Evolutionary conservation across 2,888 invertebrate species (phyloP), one percentile per base, ranked within the genome.

Genomic region (Caenorhabditis sulstoni): DNA sequence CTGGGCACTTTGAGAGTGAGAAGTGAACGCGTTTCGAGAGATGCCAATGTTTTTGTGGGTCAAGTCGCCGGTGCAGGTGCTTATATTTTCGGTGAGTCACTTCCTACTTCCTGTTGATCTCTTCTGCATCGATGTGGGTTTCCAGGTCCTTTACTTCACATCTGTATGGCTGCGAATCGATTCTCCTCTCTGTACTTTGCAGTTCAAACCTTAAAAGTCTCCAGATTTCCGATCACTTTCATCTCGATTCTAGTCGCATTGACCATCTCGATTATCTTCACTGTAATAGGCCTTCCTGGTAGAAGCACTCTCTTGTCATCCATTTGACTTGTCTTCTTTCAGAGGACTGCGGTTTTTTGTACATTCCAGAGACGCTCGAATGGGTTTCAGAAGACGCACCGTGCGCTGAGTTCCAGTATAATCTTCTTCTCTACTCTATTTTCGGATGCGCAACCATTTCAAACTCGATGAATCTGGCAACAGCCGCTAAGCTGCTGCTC

Each of bases 121-220:
- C 2, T 7, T 20, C 11, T 20, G 14, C 12, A 16, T n/a, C n/a
- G n/a, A n/a, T n/a, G n/a, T n/a, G n/a, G 22, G 12, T 29, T 4
- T 70, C 35, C 37, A 70, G 68, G 71, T 0, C 71, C 71, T 0
- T 49, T 71, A 0, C 71, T 71, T 0, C 71, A 71, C 41, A 41
- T 71, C 16, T 62, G 71, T 7, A 71, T 71, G 71, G 53, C 71
- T 14, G 55, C 62, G 4, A 71, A 71, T 11, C 37, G 71, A 23
- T 71, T 71, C n/a, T 71, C 62, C 8, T 71, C 71, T 0, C 35
- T 71, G 9, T 71, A 71, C 41, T 71, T 71, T 29, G 55, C 71
- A 14, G 29, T 71, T 12, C 71, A 64, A 47, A 62, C 62, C 5
- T 49, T 71, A 3, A 62, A 57, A 23, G 29, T 62, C 0, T 22